These are phyloP conservation scores for Pogonus chalceus DNA, from an alignment of 1,140 invertebrate genomes.

Conservation along the genomic window DNA sequence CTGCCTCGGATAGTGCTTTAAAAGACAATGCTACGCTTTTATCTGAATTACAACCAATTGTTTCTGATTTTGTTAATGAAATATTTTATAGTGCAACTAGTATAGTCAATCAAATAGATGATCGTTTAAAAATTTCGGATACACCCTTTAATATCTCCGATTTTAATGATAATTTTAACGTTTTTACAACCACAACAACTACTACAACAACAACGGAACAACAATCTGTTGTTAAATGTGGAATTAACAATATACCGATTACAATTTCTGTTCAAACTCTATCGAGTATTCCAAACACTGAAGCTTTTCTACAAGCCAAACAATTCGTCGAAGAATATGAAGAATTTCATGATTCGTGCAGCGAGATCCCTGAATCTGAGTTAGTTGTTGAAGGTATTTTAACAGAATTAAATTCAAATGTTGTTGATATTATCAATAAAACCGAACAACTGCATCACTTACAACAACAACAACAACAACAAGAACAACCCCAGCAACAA, in stretches of 20 bases:
- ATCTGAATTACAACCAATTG: not conserved
- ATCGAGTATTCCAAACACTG: constrained; percentile 17
- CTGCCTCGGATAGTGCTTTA: not conserved
- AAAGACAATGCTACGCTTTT: not conserved
- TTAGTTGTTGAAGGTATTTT: constrained; percentile 14
- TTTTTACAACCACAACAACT: not conserved
- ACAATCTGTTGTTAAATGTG: not conserved
- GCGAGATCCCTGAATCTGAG: constrained; percentile 20
- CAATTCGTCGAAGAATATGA: constrained; percentile 34
- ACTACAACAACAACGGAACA: constrained; percentile 13
- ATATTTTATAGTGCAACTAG: not conserved
- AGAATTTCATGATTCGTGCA: constrained; percentile 31
- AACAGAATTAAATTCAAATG: constrained; percentile 23
- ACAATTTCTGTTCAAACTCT: constrained; percentile 21
- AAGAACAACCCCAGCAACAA: not conserved
- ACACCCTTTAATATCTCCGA: not conserved
- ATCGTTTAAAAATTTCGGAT: not conserved
- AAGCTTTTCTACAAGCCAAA: constrained; percentile 27
- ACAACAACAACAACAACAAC: too few relatives aligned
- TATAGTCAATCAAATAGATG: not conserved
- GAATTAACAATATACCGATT: not conserved
- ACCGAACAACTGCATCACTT: constrained; percentile 7
- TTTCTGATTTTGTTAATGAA: not conserved
- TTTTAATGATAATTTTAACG: not conserved
- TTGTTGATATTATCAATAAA: constrained; percentile 21